phyloP scores from a whole-genome alignment of 2,888 invertebrate species.

The Metellina segmentata region DNA sequence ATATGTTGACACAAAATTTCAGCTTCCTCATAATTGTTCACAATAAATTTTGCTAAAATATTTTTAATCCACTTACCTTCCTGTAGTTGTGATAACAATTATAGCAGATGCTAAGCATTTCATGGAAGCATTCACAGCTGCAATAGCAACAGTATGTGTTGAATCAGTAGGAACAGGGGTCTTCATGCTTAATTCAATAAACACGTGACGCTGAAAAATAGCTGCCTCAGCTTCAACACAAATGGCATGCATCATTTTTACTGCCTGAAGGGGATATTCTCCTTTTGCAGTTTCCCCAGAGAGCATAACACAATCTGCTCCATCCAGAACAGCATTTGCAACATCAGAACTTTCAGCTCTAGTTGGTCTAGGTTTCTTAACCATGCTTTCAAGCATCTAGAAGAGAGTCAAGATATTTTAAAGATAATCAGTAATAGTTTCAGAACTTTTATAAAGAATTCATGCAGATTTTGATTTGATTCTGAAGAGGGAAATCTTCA shows the following conservation, averaged over 20 bases:
- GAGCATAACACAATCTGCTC: conserved; percentile 99
- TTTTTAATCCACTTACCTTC: conserved; percentile 78
- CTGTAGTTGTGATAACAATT: conserved; percentile 90
- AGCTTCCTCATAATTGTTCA: no score
- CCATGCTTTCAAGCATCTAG: conserved; percentile 98
- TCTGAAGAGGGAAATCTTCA: no score
- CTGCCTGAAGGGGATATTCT: conserved; percentile 82
- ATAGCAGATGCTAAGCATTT: conserved; percentile 94
- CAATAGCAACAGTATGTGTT: conserved; percentile 94
- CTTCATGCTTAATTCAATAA: conserved; percentile 78
- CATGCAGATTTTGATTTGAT: no score
- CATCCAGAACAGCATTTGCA: conserved; percentile 98
- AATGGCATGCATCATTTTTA: conserved; percentile 90
- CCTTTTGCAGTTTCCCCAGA: conserved; percentile 99
- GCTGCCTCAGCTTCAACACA: conserved; percentile 98
- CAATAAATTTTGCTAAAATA: no score
- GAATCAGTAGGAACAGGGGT: conserved; percentile 86
- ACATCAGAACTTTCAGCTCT: conserved; percentile 98
- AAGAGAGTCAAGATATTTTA: background rate
- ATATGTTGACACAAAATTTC: background rate
- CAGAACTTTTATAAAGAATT: background rate
- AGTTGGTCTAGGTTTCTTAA: conserved; percentile 97
- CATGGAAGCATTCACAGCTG: conserved; percentile 95
- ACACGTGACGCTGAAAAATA: conserved; percentile 79
- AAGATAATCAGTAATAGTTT: background rate